These are phyloP conservation scores for Echeneis naucrates DNA, from an alignment of 2,797 vertebrate genomes.

Conservation along the genomic window DNA sequence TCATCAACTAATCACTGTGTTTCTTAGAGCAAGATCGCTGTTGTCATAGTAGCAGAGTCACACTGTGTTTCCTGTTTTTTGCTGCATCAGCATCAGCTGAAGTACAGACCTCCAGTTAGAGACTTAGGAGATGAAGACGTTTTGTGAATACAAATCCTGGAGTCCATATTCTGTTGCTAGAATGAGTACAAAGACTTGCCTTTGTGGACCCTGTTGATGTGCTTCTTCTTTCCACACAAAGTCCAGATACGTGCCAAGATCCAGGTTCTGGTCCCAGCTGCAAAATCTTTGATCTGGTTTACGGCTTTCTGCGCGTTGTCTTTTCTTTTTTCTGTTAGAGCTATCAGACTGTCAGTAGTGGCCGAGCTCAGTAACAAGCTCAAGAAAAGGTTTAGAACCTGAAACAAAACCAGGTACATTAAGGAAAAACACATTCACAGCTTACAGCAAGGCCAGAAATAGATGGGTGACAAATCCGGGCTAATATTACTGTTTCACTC, in stretches of 20 bases:
- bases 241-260: slow-evolving; percentile 63
- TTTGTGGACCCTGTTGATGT: neutral
- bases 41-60: too few species aligned
- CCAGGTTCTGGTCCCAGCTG: slow-evolving; percentile 76
- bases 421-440: neutral
- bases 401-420: slow-evolving; percentile 4
- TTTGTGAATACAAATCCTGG: neutral
- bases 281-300: slow-evolving; percentile 82
- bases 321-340: slow-evolving; percentile 82
- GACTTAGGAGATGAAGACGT: too few species aligned
- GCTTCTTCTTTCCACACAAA: slow-evolving; percentile 34
- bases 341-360: slow-evolving; percentile 82
- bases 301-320: slow-evolving; percentile 89
- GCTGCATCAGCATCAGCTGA: too few species aligned
- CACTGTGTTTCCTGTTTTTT: too few species aligned
- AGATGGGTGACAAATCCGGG: too few species aligned
- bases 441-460: too few species aligned
- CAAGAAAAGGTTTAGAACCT: slow-evolving; percentile 94
- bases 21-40: too few species aligned
- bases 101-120: too few species aligned
- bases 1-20: too few species aligned
- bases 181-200: slow-evolving; percentile 18
- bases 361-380: slow-evolving; percentile 91
- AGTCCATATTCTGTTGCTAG: neutral
- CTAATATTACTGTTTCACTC: too few species aligned